Evolutionary conservation across 92 coral and sea anemone species (phyloP).

Genomic region (Phenganax stokvisi): DNA sequence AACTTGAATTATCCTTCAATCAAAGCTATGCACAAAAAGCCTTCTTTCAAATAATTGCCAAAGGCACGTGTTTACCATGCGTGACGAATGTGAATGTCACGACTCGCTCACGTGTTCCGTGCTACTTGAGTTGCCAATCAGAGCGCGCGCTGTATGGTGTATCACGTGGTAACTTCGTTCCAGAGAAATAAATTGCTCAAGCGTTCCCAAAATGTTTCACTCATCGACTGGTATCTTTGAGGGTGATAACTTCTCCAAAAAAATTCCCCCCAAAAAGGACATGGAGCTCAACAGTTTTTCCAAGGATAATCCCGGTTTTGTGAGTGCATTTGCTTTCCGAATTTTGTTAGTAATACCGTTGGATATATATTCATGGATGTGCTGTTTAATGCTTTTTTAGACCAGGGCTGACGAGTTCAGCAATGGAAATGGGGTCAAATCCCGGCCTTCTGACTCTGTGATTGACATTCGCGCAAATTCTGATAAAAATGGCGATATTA

Average conservation of each 20-base stretch:
- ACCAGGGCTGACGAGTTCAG: neutral
- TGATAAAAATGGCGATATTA: neutral
- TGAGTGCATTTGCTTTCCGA: neutral
- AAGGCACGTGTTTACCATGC: constrained; percentile 1
- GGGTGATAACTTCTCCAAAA: neutral
- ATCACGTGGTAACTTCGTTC: neutral
- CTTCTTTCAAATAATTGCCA: neutral
- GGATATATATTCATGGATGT: neutral
- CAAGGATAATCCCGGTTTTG: constrained; percentile 3
- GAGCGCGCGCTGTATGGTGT: neutral
- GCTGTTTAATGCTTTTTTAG: neutral
- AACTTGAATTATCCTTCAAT: no score
- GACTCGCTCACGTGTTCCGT: neutral
- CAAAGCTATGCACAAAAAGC: neutral
- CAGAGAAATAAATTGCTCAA: neutral
- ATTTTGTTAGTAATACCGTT: neutral
- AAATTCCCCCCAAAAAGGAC: neutral
- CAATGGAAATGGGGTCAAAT: neutral
- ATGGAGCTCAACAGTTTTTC: constrained; percentile 5
- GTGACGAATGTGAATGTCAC: neutral
- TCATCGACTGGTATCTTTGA: neutral
- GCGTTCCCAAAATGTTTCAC: neutral
- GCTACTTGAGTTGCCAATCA: neutral
- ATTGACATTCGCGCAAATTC: neutral
- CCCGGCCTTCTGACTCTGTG: neutral